A percentile compares a stretch with the other conserved stretches of the same genome.
phyloP scores from a whole-genome alignment of 2,113 vertebrate species.

The Seriola rivoliana region DNA sequence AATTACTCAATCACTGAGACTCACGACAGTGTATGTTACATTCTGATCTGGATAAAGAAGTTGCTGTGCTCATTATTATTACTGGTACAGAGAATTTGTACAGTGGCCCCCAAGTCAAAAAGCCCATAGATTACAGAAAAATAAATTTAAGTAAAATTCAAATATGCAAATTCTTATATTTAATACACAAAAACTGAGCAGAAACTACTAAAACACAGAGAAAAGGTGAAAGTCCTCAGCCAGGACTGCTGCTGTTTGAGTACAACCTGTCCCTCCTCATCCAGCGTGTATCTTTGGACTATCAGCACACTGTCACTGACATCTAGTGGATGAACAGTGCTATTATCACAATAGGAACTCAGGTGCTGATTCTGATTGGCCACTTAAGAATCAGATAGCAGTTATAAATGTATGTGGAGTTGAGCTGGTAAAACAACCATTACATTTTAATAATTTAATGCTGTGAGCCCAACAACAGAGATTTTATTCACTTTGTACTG shows the following conservation, averaged over 20 bases:
- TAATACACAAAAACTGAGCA: background rate
- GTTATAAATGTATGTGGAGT: no score
- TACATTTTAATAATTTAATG: no score
- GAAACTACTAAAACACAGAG: background rate
- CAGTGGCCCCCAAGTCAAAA: background rate
- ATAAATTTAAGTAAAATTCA: no score
- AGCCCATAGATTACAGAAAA: background rate
- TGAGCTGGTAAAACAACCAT: no score
- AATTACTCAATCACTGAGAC: background rate
- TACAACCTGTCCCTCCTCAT: background rate
- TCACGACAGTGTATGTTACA: background rate
- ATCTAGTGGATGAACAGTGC: conserved; percentile 34
- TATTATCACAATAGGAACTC: background rate
- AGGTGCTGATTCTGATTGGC: background rate
- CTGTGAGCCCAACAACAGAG: no score
- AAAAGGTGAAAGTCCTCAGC: background rate
- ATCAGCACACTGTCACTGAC: conserved; percentile 14
- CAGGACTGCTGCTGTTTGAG: background rate
- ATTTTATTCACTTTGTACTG: no score
- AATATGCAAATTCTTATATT: background rate
- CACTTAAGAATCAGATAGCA: background rate
- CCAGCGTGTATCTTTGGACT: background rate
- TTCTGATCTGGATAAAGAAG: background rate
- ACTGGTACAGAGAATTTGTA: background rate
- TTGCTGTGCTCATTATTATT: background rate